A percentile compares a stretch with the other conserved stretches of the same genome.
These are phyloP conservation scores for Loripinus fragilis DNA, from an alignment of 2,888 invertebrate genomes.

Conservation along the genomic window DNA sequence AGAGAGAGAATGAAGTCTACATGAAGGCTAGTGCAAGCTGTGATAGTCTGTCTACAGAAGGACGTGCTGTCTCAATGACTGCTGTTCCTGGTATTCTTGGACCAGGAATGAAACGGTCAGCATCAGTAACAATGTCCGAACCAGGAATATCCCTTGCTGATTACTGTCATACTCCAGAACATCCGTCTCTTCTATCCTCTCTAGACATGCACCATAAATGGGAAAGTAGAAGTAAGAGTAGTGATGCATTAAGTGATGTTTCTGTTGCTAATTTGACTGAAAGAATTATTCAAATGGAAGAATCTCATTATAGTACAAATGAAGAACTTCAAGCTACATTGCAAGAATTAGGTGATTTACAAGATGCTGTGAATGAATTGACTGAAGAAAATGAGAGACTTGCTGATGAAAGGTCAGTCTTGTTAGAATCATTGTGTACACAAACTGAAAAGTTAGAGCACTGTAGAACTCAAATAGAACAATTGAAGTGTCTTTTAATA, in stretches of 20 bases:
- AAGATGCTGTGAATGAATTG: conserved; percentile 93
- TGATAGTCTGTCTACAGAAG: conserved; percentile 77
- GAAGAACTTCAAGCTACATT: conserved; percentile 91
- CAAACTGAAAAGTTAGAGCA: conserved; percentile 97
- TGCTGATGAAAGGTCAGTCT: conserved; percentile 93
- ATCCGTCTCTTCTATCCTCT: conserved; percentile 74
- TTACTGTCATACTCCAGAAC: conserved; percentile 75
- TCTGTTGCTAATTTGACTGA: conserved; percentile 94
- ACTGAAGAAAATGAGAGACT: conserved; percentile 94
- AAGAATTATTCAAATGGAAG: conserved; percentile 96
- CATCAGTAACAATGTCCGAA: conserved; percentile 76
- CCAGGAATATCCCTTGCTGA: conserved; percentile 76
- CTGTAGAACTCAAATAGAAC: conserved; percentile 92
- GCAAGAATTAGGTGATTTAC: conserved; percentile 95
- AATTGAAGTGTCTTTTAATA: conserved; percentile 89
- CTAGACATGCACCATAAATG: conserved; percentile 84
- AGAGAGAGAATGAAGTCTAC: conserved; percentile 37
- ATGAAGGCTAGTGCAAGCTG: conserved; percentile 73
- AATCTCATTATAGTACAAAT: conserved; percentile 89
- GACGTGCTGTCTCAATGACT: conserved; percentile 50
- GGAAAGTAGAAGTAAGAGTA: conserved; percentile 95
- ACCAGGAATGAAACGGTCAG: conserved; percentile 62
- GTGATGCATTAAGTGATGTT: conserved; percentile 89
- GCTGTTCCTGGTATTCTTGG: conserved; percentile 46
- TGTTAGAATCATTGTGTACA: conserved; percentile 94